Evolutionary conservation across 2,888 invertebrate species (phyloP).

Genomic region (Gymnosoma rotundatum): DNA sequence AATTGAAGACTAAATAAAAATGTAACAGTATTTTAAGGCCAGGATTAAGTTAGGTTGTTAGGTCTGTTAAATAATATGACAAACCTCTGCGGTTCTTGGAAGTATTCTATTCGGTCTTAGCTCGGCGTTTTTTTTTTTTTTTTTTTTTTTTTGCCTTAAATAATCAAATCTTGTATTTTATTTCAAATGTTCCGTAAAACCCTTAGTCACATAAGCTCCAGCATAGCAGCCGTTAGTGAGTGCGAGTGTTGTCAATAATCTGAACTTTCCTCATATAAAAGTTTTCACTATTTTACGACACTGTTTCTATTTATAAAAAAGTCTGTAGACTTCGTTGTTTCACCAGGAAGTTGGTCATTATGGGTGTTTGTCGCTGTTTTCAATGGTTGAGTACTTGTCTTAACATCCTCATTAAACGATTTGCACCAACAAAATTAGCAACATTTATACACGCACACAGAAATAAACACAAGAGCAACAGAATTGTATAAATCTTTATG

Average conservation of each 20-base stretch:
- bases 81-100: no score
- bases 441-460: constrained; percentile 34
- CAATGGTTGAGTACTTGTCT: constrained; percentile 55
- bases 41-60: no score
- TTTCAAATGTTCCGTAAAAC: background rate
- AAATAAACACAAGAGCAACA: background rate
- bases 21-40: no score
- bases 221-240: no score
- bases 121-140: no score
- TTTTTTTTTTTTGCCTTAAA: no score
- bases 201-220: no score
- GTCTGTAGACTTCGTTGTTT: background rate
- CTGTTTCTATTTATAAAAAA: constrained; percentile 12
- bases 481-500: background rate
- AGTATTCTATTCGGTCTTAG: no score
- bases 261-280: background rate
- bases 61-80: no score
- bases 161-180: no score
- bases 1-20: no score
- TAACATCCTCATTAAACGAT: constrained; percentile 82
- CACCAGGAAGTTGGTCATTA: constrained; percentile 68
- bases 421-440: constrained; percentile 75
- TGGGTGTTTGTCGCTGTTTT: constrained; percentile 64
- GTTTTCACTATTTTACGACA: constrained; percentile 3
- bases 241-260: background rate